A percentile compares a stretch with the other conserved stretches of the same genome.
phyloP scores from a whole-genome alignment of 35 echinoderm and acorn worm genomes.

The Amphiura filiformis region DNA sequence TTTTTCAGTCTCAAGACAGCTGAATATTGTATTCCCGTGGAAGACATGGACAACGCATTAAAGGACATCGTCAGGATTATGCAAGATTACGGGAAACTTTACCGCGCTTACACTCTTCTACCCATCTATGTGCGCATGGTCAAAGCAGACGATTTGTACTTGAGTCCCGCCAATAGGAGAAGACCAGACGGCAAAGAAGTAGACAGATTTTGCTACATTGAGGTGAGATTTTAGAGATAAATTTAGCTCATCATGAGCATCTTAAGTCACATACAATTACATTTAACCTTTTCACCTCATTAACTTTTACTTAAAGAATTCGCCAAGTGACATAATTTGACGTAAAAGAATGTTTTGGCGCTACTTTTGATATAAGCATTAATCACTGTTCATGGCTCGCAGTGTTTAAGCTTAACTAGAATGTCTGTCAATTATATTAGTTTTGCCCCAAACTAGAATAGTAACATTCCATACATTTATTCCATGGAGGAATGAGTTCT shows the following conservation, averaged over 20 bases:
- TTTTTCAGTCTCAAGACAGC: constrained; percentile 89
- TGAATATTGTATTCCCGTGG: constrained; percentile 80
- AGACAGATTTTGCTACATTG: constrained; percentile 83
- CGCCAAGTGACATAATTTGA: too few relatives aligned
- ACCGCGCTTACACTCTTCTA: constrained; percentile 77
- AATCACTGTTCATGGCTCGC: too few relatives aligned
- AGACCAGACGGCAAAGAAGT: constrained; percentile 58
- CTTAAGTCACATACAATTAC: not conserved
- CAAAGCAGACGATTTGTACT: constrained; percentile 82
- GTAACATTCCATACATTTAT: too few relatives aligned
- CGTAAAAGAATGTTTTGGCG: too few relatives aligned
- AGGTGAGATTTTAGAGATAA: constrained; percentile 79
- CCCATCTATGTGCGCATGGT: constrained; percentile 90
- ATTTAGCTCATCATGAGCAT: not conserved
- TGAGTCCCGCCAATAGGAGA: constrained; percentile 75
- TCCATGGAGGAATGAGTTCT: too few relatives aligned
- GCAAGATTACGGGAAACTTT: constrained; percentile 76
- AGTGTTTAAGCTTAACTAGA: too few relatives aligned
- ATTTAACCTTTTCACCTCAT: not conserved
- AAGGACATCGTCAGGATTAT: constrained; percentile 68
- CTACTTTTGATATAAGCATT: too few relatives aligned
- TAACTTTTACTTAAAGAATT: not conserved
- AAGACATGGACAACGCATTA: constrained; percentile 67
- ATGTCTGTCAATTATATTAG: too few relatives aligned
- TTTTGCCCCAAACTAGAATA: too few relatives aligned